phyloP scores from a whole-genome alignment of 2,113 vertebrate species.

The Varanus salvator region DNA sequence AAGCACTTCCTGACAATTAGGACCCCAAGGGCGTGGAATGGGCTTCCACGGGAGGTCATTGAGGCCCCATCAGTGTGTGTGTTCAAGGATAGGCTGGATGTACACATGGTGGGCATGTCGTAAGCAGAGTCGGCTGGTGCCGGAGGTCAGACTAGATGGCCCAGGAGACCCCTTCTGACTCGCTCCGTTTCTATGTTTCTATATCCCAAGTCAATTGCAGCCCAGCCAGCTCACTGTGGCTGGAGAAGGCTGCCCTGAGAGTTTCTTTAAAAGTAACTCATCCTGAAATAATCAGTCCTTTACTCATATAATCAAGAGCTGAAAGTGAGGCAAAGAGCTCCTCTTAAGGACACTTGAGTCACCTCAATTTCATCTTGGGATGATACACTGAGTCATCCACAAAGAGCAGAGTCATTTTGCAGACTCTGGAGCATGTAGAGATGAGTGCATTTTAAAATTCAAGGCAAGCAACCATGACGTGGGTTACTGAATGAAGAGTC shows the following conservation, averaged over 20 bases:
- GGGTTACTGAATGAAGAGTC: neutral
- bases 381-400: neutral
- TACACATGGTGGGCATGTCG: too few relatives aligned
- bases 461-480: neutral
- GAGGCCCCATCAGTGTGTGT: too few relatives aligned
- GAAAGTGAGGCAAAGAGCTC: neutral
- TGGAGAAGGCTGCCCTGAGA: neutral
- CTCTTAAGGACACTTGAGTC: neutral
- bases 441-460: constrained; percentile 11
- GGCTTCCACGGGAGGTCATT: too few relatives aligned
- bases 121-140: too few relatives aligned
- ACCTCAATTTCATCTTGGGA: neutral
- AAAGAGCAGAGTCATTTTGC: neutral
- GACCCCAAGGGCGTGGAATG: too few relatives aligned
- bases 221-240: too few relatives aligned
- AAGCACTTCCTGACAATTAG: too few relatives aligned
- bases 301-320: neutral
- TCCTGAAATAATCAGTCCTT: neutral
- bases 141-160: too few relatives aligned
- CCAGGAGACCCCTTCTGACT: too few relatives aligned
- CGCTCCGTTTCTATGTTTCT: too few relatives aligned
- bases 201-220: neutral
- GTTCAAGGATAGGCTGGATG: too few relatives aligned
- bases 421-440: neutral
- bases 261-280: neutral